phyloP scores from a whole-genome alignment of 1,140 invertebrate genomes.

The Lithobius niger region DNA sequence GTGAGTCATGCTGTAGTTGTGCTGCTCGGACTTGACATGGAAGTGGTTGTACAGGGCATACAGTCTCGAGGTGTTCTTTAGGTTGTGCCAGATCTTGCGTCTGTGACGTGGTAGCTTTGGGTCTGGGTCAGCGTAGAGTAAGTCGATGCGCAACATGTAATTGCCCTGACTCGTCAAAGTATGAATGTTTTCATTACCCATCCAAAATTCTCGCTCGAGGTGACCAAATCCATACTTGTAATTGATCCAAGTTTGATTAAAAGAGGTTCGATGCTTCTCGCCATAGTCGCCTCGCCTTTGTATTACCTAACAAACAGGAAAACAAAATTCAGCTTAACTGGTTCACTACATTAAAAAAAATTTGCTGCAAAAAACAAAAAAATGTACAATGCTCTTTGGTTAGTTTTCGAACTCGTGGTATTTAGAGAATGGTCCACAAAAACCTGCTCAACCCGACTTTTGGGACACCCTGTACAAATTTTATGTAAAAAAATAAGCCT shows the following conservation, averaged over 20 bases:
- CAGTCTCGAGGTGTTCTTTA: not conserved
- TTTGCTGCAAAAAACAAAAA: no score
- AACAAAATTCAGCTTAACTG: no score
- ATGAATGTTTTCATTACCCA: conserved; percentile 44
- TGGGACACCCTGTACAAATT: no score
- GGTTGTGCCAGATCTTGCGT: not conserved
- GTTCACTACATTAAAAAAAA: no score
- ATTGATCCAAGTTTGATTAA: conserved; percentile 38
- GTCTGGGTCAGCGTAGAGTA: not conserved
- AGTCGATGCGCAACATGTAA: not conserved
- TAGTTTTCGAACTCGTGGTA: no score
- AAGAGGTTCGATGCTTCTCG: not conserved
- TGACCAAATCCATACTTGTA: conserved; percentile 51
- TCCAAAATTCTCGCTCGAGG: conserved; percentile 45
- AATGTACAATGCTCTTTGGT: no score
- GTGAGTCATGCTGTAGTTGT: not conserved
- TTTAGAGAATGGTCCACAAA: no score
- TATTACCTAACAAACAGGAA: not conserved
- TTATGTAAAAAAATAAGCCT: no score
- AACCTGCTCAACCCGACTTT: no score
- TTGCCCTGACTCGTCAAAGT: conserved; percentile 36
- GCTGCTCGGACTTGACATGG: not conserved
- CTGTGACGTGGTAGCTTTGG: not conserved
- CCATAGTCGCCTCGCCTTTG: not conserved
- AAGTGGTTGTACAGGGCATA: not conserved